Evolutionary conservation across 2,797 vertebrate genomes (phyloP), one percentile per base, ranked within the genome.

Genomic region (Acanthurus tractus): DNA sequence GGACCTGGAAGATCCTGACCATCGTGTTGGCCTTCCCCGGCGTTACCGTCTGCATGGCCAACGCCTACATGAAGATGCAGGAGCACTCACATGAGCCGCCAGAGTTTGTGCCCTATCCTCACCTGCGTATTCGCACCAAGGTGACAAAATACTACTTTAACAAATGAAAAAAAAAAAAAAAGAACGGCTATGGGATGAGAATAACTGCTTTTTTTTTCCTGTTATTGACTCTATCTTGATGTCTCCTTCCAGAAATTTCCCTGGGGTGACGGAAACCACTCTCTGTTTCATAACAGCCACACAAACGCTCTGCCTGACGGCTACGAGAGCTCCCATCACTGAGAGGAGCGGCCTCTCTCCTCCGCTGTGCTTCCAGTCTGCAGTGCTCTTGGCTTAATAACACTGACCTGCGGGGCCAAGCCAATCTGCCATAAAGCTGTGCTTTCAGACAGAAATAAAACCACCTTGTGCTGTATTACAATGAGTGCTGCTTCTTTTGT

Each of bases 211-310:
- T 20, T 49, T 18, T 4, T 8, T n/a, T 29, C 2, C 7, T 3
- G 2, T n/a, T 56, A n/a, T 18, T 46, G 12, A 48, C 23, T 23
- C 1, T 11, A 0, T 1, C 40, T 20, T 57, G 7, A 14, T 29
- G 0, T 70, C 12, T 40, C 70, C 15, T 53, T 76, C 0, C 91
- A 97, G 97, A 95, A 74, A 76, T 97, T 94, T 74, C 94, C 96
- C 2, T 97, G 97, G 97, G 96, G 97, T 1, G 97, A 97, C 50
- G 96, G 97, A 34, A 96, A 98, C 94, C 97, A 96, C 86, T 79
- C 88, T 0, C 79, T 98, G 9, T 96, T 98, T 94, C 97, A 97
- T 92, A 98, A 98, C 68, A 0, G 92, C 23, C 96, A 93, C 53
- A n/a, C 93, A 76, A 98, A 97, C 18, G 0, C 96, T 52, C 93